These are phyloP conservation scores for Urosaurus nigricauda DNA, from an alignment of 2,797 vertebrate genomes.

Conservation along the genomic window DNA sequence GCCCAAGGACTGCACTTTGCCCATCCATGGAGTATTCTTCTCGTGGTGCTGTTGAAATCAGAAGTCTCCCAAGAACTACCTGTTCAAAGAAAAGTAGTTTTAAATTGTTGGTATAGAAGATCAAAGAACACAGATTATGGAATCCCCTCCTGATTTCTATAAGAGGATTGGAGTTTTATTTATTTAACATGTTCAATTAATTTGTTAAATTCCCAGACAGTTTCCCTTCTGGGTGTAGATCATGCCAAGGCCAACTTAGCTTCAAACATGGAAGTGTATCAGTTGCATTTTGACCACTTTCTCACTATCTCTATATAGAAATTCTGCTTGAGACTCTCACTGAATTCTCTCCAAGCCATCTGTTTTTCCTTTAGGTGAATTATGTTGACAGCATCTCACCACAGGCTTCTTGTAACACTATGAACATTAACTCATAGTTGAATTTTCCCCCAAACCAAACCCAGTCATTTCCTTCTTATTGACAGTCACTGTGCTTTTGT, in stretches of 20 bases:
- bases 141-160: too few relatives aligned
- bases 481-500: background rate
- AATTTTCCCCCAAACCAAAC: background rate
- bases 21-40: too few relatives aligned
- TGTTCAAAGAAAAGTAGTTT: too few relatives aligned
- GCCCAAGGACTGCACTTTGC: too few relatives aligned
- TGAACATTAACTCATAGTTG: background rate
- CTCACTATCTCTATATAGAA: background rate
- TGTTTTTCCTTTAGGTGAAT: background rate
- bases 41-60: too few relatives aligned
- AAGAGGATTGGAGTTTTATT: background rate
- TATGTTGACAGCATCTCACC: conserved; percentile 5
- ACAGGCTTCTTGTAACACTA: background rate
- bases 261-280: background rate
- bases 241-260: background rate
- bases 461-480: background rate
- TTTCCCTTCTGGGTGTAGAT: background rate
- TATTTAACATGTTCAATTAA: background rate
- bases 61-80: background rate
- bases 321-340: background rate
- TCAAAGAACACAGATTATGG: background rate
- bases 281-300: background rate
- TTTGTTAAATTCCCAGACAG: background rate
- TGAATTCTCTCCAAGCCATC: background rate
- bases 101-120: background rate